Percentiles rank a stretch among this genome's conserved stretches.
Evolutionary conservation across 1,140 invertebrate genomes (phyloP).

Genomic region (Pseudomyrmex flavicornis): DNA sequence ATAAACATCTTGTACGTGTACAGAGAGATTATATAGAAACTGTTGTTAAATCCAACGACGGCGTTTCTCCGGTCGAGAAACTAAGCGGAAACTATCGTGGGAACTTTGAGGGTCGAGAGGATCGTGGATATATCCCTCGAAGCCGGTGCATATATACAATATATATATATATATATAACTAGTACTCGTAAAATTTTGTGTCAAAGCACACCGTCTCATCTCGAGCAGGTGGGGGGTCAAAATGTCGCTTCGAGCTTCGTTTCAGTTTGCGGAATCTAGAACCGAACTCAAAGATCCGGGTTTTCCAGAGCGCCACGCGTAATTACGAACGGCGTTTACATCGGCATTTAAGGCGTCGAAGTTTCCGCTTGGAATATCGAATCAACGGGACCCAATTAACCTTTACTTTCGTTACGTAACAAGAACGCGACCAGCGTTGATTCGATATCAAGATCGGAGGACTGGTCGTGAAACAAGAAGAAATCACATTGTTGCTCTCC

Average conservation of each 20-base stretch:
- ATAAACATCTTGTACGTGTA: not conserved
- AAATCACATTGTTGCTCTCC: too few relatives aligned
- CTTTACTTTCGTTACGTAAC: not conserved
- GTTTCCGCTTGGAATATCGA: not conserved
- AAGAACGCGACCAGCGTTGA: not conserved
- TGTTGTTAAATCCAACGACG: not conserved
- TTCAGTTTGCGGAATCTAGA: not conserved
- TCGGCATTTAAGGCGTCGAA: not conserved
- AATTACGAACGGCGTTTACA: conserved; percentile 30
- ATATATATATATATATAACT: too few relatives aligned
- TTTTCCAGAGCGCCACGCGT: not conserved
- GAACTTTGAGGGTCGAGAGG: not conserved
- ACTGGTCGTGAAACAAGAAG: not conserved
- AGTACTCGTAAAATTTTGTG: not conserved
- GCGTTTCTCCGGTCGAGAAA: not conserved
- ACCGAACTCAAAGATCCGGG: not conserved
- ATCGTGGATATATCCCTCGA: not conserved
- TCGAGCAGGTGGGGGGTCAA: too few relatives aligned
- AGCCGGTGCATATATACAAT: not conserved
- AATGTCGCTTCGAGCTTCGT: not conserved
- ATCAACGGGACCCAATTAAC: conserved; percentile 5
- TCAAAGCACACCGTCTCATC: not conserved
- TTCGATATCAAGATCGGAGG: too few relatives aligned
- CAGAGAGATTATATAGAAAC: not conserved
- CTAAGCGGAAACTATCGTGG: conserved; percentile 3